phyloP scores from a whole-genome alignment of 2,888 invertebrate genomes.

The Chorisops tibialis region DNA sequence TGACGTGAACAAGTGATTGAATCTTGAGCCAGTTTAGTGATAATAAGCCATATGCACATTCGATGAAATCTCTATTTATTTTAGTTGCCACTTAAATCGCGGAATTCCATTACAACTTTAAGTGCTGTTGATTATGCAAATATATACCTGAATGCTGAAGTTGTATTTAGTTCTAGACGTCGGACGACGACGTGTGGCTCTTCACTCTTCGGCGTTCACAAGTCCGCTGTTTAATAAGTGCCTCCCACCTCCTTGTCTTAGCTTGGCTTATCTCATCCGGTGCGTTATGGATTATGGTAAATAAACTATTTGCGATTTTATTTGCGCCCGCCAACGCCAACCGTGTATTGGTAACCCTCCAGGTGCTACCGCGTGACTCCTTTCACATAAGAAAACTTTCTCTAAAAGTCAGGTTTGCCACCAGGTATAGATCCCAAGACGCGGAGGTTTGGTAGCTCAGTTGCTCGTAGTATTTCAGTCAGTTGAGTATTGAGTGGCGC shows the following conservation, averaged over 20 bases:
- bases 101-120: constrained; percentile 22
- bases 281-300: not conserved
- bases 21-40: no score
- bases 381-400: constrained; percentile 32
- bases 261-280: constrained; percentile 9
- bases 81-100: not conserved
- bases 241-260: not conserved
- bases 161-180: not conserved
- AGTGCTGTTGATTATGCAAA: constrained; percentile 20
- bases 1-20: no score
- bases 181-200: not conserved
- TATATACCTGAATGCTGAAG: not conserved
- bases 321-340: constrained; percentile 21
- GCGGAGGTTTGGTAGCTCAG: constrained; percentile 5
- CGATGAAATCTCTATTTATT: no score
- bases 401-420: constrained; percentile 26
- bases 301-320: constrained; percentile 12
- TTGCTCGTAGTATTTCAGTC: constrained; percentile 22
- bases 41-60: no score
- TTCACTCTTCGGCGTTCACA: not conserved
- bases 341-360: not conserved
- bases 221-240: not conserved
- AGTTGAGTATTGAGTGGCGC: not conserved
- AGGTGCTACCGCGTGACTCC: constrained; percentile 28
- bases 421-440: constrained; percentile 18